Conservation (phyloP, 2,888 invertebrate genomes). For the Linyphia triangularis region DNA sequence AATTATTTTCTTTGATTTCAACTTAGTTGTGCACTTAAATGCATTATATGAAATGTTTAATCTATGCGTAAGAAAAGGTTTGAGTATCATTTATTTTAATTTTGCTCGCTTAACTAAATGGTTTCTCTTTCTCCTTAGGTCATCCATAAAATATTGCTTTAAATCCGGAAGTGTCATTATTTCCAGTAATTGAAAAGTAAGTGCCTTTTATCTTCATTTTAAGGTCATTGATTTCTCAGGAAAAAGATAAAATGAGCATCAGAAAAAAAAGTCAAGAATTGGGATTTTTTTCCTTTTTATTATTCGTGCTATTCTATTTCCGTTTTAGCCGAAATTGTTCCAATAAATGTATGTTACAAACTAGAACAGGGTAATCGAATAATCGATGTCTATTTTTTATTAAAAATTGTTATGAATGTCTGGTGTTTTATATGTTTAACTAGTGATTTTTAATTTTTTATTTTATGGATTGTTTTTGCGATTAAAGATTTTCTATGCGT, state of each 20-base stretch:
- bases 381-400: no score
- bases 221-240: conserved; percentile 50
- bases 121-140: conserved; percentile 26
- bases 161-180: conserved; percentile 40
- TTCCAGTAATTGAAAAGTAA: conserved; percentile 53
- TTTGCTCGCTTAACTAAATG: background rate
- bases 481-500: no score
- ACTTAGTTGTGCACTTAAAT: no score
- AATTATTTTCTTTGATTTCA: no score
- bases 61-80: background rate
- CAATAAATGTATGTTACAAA: background rate
- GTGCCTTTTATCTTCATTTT: conserved; percentile 47
- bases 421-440: no score
- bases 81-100: background rate
- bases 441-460: no score
- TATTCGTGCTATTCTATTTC: background rate
- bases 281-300: conserved; percentile 6
- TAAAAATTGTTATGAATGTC: no score
- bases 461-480: no score
- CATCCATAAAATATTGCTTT: conserved; percentile 37
- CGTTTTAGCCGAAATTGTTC: background rate
- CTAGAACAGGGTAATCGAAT: background rate
- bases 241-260: background rate
- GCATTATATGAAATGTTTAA: no score
- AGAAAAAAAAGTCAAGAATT: conserved; percentile 8